These are phyloP conservation scores for Spongia lamella DNA, from an alignment of 37 sponge, comb jelly and placozoan species.

Conservation along the genomic window DNA sequence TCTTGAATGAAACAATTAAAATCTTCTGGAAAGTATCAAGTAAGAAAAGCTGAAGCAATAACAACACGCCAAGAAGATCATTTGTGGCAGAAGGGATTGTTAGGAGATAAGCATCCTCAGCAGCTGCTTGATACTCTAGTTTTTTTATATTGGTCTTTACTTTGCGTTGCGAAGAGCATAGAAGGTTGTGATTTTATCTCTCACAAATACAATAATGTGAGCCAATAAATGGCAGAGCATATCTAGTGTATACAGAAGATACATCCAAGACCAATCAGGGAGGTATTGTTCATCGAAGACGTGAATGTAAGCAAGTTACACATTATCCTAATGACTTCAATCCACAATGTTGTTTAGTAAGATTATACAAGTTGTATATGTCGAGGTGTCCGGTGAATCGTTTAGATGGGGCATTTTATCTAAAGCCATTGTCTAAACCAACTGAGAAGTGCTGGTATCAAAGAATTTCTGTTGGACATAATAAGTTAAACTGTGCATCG, in stretches of 20 bases:
- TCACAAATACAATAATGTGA: not conserved
- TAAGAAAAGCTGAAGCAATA: too few relatives aligned
- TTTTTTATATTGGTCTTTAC: not conserved
- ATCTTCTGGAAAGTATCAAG: not conserved
- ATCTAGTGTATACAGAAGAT: slow-evolving; percentile 20
- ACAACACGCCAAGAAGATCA: too few relatives aligned
- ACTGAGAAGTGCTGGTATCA: not conserved
- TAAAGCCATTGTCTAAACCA: not conserved
- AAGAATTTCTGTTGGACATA: slow-evolving; percentile 14
- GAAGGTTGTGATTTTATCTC: not conserved
- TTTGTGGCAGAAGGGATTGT: too few relatives aligned
- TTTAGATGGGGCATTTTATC: slow-evolving; percentile 6
- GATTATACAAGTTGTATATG: slow-evolving; percentile 11
- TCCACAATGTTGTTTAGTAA: slow-evolving; percentile 15
- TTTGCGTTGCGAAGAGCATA: not conserved
- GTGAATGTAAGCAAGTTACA: slow-evolving; percentile 2
- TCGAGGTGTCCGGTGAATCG: not conserved
- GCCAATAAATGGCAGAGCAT: not conserved
- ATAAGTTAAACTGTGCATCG: slow-evolving; percentile 4
- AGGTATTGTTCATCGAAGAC: not conserved
- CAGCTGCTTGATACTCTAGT: too few relatives aligned
- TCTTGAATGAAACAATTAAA: not conserved
- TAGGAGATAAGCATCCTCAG: too few relatives aligned
- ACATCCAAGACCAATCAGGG: slow-evolving; percentile 23
- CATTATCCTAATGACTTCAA: slow-evolving; percentile 5